These are phyloP conservation scores for Ophion costatus DNA, from an alignment of 2,888 invertebrate species.

Conservation along the genomic window DNA sequence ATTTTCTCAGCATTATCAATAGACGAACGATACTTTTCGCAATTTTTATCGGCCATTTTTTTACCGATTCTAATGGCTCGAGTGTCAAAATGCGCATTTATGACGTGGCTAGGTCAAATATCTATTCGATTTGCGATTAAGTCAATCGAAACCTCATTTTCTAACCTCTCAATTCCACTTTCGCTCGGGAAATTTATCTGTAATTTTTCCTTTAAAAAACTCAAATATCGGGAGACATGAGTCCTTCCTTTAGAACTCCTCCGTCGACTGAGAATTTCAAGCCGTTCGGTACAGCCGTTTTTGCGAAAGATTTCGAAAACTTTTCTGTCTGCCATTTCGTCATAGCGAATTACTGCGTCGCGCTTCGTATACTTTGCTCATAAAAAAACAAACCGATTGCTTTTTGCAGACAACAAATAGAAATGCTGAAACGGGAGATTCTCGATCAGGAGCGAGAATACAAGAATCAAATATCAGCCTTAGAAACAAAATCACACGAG, in stretches of 20 bases:
- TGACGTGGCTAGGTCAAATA: too few species aligned
- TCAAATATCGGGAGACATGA: too few species aligned
- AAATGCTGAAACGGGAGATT: conserved; percentile 91
- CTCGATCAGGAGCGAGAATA: conserved; percentile 92
- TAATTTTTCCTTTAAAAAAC: too few species aligned
- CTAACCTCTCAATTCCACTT: too few species aligned
- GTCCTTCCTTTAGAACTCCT: too few species aligned
- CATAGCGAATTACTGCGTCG: too few species aligned
- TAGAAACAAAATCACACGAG: conserved; percentile 94
- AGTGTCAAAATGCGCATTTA: background rate
- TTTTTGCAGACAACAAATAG: conserved; percentile 86
- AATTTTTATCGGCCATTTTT: background rate
- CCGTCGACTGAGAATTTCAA: too few species aligned
- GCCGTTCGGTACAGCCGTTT: too few species aligned
- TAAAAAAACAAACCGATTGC: background rate
- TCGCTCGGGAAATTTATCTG: too few species aligned
- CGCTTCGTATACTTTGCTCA: background rate
- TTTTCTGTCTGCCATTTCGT: background rate
- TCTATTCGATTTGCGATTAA: too few species aligned
- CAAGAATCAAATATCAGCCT: conserved; percentile 89
- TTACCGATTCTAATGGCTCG: background rate
- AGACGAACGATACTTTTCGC: background rate
- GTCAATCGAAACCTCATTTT: too few species aligned
- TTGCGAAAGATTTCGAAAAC: too few species aligned
- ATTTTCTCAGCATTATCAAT: background rate